These are phyloP conservation scores for Gnatocerus cornutus DNA, from an alignment of 2,888 invertebrate species.

Conservation along the genomic window DNA sequence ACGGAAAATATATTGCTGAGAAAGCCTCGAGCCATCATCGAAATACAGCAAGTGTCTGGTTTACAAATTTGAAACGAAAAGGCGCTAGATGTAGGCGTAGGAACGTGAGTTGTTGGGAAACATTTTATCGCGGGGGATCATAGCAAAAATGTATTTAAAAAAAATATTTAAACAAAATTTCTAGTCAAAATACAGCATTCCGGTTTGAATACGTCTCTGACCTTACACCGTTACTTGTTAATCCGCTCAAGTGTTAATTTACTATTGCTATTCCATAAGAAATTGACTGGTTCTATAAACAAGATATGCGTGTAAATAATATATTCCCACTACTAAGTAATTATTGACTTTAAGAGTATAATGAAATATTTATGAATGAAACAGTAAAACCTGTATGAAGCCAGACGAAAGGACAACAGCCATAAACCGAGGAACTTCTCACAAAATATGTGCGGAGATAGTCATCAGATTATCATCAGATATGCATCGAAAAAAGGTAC, in stretches of 20 bases:
- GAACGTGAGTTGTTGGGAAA: slow-evolving; percentile 2
- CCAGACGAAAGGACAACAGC: not conserved
- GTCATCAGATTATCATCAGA: not conserved
- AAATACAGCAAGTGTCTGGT: slow-evolving; percentile 16
- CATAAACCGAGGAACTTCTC: not conserved
- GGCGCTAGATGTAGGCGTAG: slow-evolving; percentile 28
- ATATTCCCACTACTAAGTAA: slow-evolving; percentile 6
- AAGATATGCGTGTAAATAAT: slow-evolving; percentile 10
- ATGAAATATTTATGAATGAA: slow-evolving; percentile 23
- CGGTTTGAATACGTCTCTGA: too few relatives aligned
- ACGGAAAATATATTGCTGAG: slow-evolving; percentile 18
- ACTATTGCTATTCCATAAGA: slow-evolving; percentile 1
- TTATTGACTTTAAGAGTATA: slow-evolving; percentile 17
- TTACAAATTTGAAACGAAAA: slow-evolving; percentile 35
- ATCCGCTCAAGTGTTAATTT: not conserved
- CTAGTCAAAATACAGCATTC: too few relatives aligned
- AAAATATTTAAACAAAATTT: too few relatives aligned
- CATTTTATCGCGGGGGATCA: slow-evolving; percentile 1
- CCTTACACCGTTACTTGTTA: not conserved
- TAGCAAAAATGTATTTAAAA: too few relatives aligned
- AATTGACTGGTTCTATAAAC: slow-evolving; percentile 13
- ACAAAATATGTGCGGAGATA: not conserved
- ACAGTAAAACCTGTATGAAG: slow-evolving; percentile 7
- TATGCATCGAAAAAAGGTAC: too few relatives aligned
- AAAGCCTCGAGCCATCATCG: slow-evolving; percentile 15